A percentile compares a stretch with the other conserved stretches of the same genome.
These are phyloP conservation scores for Fulica atra DNA, from an alignment of 2,113 vertebrate species.

Conservation along the genomic window DNA sequence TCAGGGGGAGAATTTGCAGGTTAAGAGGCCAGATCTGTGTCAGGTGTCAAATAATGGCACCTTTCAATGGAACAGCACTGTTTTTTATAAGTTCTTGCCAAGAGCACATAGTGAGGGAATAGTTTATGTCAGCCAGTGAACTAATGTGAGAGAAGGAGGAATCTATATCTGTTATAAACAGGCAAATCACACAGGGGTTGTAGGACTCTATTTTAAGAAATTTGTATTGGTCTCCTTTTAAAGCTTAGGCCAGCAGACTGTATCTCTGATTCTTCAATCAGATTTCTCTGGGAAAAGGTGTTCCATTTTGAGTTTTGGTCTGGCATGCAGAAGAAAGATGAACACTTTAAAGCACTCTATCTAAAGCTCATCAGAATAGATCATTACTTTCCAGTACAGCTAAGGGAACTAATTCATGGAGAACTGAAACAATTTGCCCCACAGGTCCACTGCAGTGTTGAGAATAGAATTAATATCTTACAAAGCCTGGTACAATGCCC, in stretches of 20 bases:
- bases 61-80: background rate
- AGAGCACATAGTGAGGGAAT: background rate
- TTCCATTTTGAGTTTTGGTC: background rate
- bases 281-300: background rate
- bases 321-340: background rate
- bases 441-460: background rate
- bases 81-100: background rate
- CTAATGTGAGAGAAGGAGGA: background rate
- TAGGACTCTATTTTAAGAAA: background rate
- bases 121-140: background rate
- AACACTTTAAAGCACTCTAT: background rate
- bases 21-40: background rate
- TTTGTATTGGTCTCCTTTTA: background rate
- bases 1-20: background rate
- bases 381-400: background rate
- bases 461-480: background rate
- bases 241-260: background rate
- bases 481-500: background rate
- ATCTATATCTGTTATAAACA: background rate
- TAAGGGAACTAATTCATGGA: background rate
- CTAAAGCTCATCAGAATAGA: constrained; percentile 3
- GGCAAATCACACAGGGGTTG: background rate
- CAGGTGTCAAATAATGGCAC: background rate
- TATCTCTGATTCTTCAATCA: background rate
- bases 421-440: background rate